phyloP scores from a whole-genome alignment of 2,113 vertebrate species.

The Axis porcinus region DNA sequence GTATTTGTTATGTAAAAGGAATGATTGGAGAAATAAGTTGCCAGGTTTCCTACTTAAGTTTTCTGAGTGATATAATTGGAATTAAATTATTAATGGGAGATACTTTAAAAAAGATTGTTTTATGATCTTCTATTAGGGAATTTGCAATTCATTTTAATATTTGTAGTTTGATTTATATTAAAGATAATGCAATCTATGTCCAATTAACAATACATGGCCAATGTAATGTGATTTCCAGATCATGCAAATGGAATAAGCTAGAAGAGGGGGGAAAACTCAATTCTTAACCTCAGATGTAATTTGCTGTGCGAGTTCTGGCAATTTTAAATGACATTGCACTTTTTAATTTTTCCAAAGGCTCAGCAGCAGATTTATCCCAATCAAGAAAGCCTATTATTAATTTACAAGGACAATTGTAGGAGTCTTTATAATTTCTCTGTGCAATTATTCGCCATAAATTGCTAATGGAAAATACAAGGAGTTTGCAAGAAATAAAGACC shows the following conservation, averaged over 20 bases:
- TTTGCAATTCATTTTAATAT: slow-evolving; percentile 96
- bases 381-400: slow-evolving; percentile 88
- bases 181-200: slow-evolving; percentile 93
- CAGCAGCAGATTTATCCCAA: slow-evolving; percentile 90
- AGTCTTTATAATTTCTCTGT: slow-evolving; percentile 87
- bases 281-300: slow-evolving; percentile 91
- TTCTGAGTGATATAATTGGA: slow-evolving; percentile 90
- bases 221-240: slow-evolving; percentile 92
- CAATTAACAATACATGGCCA: slow-evolving; percentile 94
- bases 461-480: slow-evolving; percentile 80
- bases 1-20: slow-evolving; percentile 74
- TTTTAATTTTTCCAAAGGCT: slow-evolving; percentile 90
- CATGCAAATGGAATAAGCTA: slow-evolving; percentile 90
- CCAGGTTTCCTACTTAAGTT: slow-evolving; percentile 81
- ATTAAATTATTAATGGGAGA: slow-evolving; percentile 95
- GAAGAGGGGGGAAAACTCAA: slow-evolving; percentile 82
- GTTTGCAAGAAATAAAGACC: slow-evolving; percentile 80
- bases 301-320: slow-evolving; percentile 87
- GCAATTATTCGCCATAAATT: slow-evolving; percentile 86
- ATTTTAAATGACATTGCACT: slow-evolving; percentile 92
- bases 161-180: slow-evolving; percentile 95
- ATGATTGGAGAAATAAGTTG: slow-evolving; percentile 83
- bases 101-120: slow-evolving; percentile 93
- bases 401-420: slow-evolving; percentile 90
- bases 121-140: slow-evolving; percentile 93